phyloP scores from a whole-genome alignment of 2,113 vertebrate genomes.

The Campylomormyrus tamandua region DNA sequence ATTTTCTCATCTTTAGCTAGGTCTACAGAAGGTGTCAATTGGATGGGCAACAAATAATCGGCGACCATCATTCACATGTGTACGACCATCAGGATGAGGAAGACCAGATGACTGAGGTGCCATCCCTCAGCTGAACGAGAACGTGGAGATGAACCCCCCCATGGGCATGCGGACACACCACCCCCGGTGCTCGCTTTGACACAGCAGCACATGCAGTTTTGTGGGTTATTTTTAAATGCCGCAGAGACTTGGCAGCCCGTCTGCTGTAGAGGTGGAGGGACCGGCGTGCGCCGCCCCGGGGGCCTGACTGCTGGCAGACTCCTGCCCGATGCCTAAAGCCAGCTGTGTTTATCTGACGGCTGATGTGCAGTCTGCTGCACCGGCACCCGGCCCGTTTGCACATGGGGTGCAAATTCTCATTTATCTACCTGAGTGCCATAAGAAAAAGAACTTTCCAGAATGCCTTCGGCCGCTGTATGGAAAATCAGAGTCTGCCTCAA shows the following conservation, averaged over 20 bases:
- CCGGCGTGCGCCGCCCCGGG: not conserved
- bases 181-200: not conserved
- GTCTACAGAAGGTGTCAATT: not conserved
- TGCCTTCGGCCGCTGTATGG: not conserved
- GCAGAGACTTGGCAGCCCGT: constrained; percentile 21
- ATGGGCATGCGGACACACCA: not conserved
- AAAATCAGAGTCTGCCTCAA: not conserved
- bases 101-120: not conserved
- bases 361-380: not conserved
- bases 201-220: not conserved
- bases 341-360: too few relatives aligned
- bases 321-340: not conserved
- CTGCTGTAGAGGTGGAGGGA: constrained; percentile 19
- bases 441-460: not conserved
- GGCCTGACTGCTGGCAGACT: not conserved
- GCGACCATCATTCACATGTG: not conserved
- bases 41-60: not conserved
- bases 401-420: not conserved
- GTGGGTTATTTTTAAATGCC: constrained; percentile 31
- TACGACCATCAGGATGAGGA: not conserved
- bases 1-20: not conserved
- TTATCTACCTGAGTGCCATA: not conserved
- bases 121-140: constrained; percentile 12
- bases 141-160: not conserved
- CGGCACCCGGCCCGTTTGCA: not conserved